These are phyloP conservation scores for Yponomeuta plumbellus DNA, from an alignment of 2,888 invertebrate genomes.

Conservation along the genomic window DNA sequence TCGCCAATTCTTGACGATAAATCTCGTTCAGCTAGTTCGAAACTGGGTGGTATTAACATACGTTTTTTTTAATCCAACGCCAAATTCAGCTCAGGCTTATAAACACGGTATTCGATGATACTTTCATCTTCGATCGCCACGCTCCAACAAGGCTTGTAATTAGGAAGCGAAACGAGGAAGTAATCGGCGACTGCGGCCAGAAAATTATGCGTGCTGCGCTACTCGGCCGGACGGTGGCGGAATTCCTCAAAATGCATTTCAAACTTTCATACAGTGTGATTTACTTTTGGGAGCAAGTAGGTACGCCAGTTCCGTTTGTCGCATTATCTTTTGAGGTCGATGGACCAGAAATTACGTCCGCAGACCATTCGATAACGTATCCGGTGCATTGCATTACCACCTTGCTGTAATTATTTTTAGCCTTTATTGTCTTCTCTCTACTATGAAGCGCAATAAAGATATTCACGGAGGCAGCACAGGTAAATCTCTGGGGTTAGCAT, in stretches of 20 bases:
- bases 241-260: constrained; percentile 4
- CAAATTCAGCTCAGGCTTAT: constrained; percentile 9
- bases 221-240: constrained; percentile 28
- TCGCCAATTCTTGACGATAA: constrained; percentile 15
- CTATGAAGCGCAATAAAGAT: constrained; percentile 1
- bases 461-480: neutral
- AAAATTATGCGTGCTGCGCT: constrained; percentile 23
- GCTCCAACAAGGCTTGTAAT: constrained; percentile 34
- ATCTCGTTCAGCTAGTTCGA: neutral
- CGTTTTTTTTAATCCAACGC: neutral
- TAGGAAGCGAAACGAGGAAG: constrained; percentile 50
- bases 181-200: constrained; percentile 31
- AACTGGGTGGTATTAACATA: neutral
- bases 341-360: constrained; percentile 46
- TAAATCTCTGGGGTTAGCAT: neutral
- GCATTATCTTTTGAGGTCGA: constrained; percentile 51
- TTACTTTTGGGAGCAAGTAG: neutral
- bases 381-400: constrained; percentile 32
- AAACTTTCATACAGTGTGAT: neutral
- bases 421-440: neutral
- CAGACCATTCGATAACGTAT: constrained; percentile 43
- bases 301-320: neutral
- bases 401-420: neutral
- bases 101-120: constrained; percentile 20
- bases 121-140: constrained; percentile 42